Evolutionary conservation across 2,888 invertebrate species (phyloP), one percentile per base, ranked within the genome.

Genomic region (Drosophila neoperkinsi): DNA sequence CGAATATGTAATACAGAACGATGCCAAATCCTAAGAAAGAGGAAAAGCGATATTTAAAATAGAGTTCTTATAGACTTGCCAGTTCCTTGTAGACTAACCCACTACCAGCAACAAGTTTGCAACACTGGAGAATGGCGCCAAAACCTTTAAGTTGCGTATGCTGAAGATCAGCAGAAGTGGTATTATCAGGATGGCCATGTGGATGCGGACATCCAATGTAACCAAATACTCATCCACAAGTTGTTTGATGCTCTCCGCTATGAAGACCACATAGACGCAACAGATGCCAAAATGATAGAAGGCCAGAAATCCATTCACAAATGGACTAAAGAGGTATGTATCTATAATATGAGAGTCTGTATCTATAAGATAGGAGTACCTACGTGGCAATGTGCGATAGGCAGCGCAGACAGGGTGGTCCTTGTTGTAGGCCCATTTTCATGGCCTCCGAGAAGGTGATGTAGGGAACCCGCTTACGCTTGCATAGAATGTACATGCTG

Each of bases 231-330:
- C 93, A 83, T 96, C 96, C 2, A 96, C 94, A 3, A 97, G 96
- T 94, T 97, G 96, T 90, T 97, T 95, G 0, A 98, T 91, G 93
- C 97, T 99, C 82, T 96, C 96, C 2, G 98, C 95, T 18, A 99
- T 97, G 93, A 99, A 99, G 11, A 99, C 97, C 63, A 98, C 96
- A 93, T 99, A 99, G 0, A 99, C 99, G 92, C 99, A 99, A 94
- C 99, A 99, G 93, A 99, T 99, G 34, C 99, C 99, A 88, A 99
- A 94, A 93, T 99, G 96, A 92, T 99, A 99, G 66, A 99, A 95
- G 62, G 98, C 97, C 71, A 97, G 94, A 92, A 97, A 97, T 89
- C 95, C 94, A 92, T 97, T 97, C 74, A 97, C 96, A 91, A 96
- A 95, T 71, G 95, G 95, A 65, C 97, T 97, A 94, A 10, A 94